Conservation (phyloP, 1,140 invertebrate genomes). For the Akabosia matsudoensis region DNA sequence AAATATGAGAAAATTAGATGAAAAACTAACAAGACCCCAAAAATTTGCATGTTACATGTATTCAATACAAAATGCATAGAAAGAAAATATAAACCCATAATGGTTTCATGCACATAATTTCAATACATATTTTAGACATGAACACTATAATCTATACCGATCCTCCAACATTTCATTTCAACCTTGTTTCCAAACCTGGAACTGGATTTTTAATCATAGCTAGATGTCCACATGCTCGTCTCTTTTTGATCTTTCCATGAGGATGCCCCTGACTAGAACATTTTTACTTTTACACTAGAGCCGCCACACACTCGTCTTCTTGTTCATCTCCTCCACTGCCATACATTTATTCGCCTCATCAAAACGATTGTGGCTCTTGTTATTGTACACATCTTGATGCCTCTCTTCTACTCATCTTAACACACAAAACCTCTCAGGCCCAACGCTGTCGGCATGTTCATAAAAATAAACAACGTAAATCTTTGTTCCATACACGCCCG, state of each 20-base stretch:
- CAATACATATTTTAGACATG: too few relatives aligned
- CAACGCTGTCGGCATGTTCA: background rate
- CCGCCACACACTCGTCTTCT: background rate
- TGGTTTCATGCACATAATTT: too few relatives aligned
- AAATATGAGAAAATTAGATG: too few relatives aligned
- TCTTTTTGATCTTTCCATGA: conserved; percentile 21
- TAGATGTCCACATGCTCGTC: background rate
- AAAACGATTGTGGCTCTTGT: background rate
- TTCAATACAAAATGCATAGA: too few relatives aligned
- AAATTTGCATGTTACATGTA: too few relatives aligned
- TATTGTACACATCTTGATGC: background rate
- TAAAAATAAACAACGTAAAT: background rate
- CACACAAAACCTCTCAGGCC: background rate
- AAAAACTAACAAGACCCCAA: too few relatives aligned
- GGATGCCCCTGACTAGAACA: background rate
- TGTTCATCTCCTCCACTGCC: background rate
- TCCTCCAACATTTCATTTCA: too few relatives aligned
- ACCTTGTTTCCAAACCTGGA: too few relatives aligned
- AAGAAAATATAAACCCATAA: too few relatives aligned
- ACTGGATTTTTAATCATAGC: too few relatives aligned
- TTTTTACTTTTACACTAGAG: conserved; percentile 3
- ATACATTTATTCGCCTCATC: background rate
- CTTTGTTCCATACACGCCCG: background rate
- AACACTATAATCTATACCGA: too few relatives aligned
- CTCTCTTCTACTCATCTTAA: background rate